These are phyloP conservation scores for Atta colombica DNA, from an alignment of 1,140 invertebrate genomes.

Conservation along the genomic window DNA sequence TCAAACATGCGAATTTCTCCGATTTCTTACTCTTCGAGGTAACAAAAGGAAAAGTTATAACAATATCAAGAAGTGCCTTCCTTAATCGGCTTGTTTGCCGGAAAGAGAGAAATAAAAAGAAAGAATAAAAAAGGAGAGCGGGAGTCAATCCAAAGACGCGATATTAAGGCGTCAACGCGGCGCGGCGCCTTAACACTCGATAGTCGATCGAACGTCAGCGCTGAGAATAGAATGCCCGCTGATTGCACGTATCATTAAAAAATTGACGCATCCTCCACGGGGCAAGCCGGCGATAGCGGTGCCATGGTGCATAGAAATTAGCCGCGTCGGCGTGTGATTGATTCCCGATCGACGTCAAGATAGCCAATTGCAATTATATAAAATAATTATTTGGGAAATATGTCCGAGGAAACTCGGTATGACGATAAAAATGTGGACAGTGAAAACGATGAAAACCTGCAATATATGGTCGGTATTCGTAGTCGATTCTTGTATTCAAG, in stretches of 20 bases:
- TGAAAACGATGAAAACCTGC: too few relatives aligned
- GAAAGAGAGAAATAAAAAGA: slow-evolving; percentile 46
- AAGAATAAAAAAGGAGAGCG: slow-evolving; percentile 49
- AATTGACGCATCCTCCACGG: slow-evolving; percentile 73
- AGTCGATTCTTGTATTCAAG: too few relatives aligned
- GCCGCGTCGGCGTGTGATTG: slow-evolving; percentile 40
- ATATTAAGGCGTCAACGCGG: slow-evolving; percentile 73
- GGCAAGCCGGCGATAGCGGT: slow-evolving; percentile 60
- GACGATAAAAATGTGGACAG: too few relatives aligned
- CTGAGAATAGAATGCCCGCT: slow-evolving; percentile 80
- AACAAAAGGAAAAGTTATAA: slow-evolving; percentile 24
- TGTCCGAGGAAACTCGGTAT: too few relatives aligned
- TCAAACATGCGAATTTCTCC: too few relatives aligned
- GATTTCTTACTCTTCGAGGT: not conserved
- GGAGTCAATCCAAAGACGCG: slow-evolving; percentile 59
- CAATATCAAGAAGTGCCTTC: not conserved
- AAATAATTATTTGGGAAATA: not conserved
- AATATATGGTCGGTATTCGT: not conserved
- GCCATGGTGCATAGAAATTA: slow-evolving; percentile 62
- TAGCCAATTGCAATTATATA: slow-evolving; percentile 2
- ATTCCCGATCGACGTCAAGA: slow-evolving; percentile 49
- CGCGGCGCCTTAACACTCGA: slow-evolving; percentile 51
- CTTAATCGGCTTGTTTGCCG: slow-evolving; percentile 11
- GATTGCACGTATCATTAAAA: slow-evolving; percentile 76
- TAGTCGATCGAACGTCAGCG: slow-evolving; percentile 79